Conservation (phyloP, 2,888 invertebrate species). For the Nomada ferruginata region DNA sequence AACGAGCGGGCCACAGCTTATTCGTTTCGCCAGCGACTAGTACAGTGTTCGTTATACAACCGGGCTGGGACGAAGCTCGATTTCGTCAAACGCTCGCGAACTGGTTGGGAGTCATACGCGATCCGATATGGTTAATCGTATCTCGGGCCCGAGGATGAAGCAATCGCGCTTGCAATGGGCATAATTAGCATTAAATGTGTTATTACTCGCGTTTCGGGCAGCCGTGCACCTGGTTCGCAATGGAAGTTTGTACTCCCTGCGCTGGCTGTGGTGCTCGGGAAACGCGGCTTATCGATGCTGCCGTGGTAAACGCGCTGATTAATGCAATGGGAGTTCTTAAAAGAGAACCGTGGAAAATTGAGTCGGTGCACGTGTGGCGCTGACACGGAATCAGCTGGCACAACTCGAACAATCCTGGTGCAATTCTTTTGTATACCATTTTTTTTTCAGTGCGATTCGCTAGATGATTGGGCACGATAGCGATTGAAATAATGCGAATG, state of each 20-base stretch:
- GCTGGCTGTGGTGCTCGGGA: neutral
- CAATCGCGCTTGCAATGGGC: slow-evolving; percentile 51
- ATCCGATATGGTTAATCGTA: slow-evolving; percentile 44
- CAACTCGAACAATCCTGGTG: neutral
- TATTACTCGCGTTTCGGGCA: slow-evolving; percentile 53
- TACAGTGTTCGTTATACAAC: slow-evolving; percentile 47
- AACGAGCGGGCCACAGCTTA: slow-evolving; percentile 9
- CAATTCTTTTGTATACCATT: neutral
- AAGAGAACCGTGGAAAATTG: neutral
- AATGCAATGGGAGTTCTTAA: neutral
- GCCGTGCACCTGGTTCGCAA: slow-evolving; percentile 40
- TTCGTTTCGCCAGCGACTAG: slow-evolving; percentile 28
- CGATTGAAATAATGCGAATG: neutral
- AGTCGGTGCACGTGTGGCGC: slow-evolving; percentile 17
- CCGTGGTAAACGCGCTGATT: neutral
- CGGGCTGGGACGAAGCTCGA: slow-evolving; percentile 24
- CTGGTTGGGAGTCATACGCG: slow-evolving; percentile 26
- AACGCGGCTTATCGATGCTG: slow-evolving; percentile 33
- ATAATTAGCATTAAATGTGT: slow-evolving; percentile 61
- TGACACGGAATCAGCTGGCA: neutral
- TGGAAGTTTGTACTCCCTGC: neutral
- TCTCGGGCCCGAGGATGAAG: slow-evolving; percentile 33
- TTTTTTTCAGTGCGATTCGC: neutral
- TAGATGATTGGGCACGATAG: neutral
- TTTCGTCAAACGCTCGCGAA: slow-evolving; percentile 51